phyloP scores from a whole-genome alignment of 1,140 invertebrate species.

The Drosophila equinoxialis region DNA sequence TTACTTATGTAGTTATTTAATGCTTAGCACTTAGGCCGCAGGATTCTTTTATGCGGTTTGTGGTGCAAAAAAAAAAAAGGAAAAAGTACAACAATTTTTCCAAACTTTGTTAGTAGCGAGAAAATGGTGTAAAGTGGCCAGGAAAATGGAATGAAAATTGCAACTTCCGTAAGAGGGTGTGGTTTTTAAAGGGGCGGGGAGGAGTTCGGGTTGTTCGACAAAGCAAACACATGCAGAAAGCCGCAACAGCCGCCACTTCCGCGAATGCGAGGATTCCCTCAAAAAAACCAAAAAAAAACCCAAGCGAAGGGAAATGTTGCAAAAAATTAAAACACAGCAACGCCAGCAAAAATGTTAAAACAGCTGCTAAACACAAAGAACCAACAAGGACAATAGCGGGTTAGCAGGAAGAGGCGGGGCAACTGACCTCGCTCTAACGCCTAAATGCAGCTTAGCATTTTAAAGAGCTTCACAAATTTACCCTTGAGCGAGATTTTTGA shows the following conservation, averaged over 20 bases:
- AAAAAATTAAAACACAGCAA: conserved; percentile 38
- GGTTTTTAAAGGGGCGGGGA: not conserved
- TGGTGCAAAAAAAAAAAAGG: not conserved
- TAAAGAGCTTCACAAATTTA: conserved; percentile 72
- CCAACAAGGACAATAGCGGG: conserved; percentile 25
- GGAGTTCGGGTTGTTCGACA: conserved; percentile 5
- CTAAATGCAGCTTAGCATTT: conserved; percentile 76
- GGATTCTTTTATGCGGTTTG: conserved; percentile 16
- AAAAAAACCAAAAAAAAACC: conserved; percentile 2
- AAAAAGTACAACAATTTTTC: conserved; percentile 8
- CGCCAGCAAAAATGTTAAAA: conserved; percentile 71
- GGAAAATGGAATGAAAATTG: conserved; percentile 35
- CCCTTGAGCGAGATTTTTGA: conserved; percentile 51
- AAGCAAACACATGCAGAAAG: conserved; percentile 70
- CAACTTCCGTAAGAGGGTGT: not conserved
- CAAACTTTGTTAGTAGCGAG: conserved; percentile 30
- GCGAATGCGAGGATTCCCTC: conserved; percentile 54
- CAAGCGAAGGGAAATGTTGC: conserved; percentile 22
- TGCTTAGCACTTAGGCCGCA: conserved; percentile 11
- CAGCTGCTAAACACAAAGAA: conserved; percentile 70
- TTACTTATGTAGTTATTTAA: conserved; percentile 8
- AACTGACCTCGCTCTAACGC: conserved; percentile 50
- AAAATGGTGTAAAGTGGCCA: conserved; percentile 29
- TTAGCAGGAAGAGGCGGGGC: conserved; percentile 8
- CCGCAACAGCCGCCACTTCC: conserved; percentile 74